Conservation (phyloP, 2,888 invertebrate genomes). For the Sphaerophoria rueppellii region DNA sequence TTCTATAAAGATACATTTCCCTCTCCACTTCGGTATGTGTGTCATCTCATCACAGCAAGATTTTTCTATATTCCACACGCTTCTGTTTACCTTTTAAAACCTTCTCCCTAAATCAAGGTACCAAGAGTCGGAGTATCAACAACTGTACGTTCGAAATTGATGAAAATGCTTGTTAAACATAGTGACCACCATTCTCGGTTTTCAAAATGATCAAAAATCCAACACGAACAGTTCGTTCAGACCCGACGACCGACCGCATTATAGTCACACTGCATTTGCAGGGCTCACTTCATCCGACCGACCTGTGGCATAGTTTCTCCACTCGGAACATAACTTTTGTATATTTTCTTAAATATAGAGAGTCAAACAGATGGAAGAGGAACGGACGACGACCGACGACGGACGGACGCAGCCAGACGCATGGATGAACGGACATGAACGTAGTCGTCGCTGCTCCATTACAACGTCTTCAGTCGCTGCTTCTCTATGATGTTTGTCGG, state of each 20-base stretch:
- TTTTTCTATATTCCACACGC: slow-evolving; percentile 2
- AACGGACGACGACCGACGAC: slow-evolving; percentile 21
- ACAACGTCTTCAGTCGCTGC: slow-evolving; percentile 40
- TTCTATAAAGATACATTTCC: slow-evolving; percentile 28
- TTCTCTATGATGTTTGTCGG: slow-evolving; percentile 73
- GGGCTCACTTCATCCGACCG: slow-evolving; percentile 16
- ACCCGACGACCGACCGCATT: neutral
- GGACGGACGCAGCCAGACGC: slow-evolving; percentile 44
- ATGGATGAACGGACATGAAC: slow-evolving; percentile 66
- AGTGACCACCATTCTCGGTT: slow-evolving; percentile 58
- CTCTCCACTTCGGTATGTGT: slow-evolving; percentile 48
- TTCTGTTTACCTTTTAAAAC: slow-evolving; percentile 57
- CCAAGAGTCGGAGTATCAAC: slow-evolving; percentile 35
- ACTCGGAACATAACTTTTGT: slow-evolving; percentile 40
- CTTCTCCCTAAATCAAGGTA: slow-evolving; percentile 57
- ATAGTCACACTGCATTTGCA: neutral
- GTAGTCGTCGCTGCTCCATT: slow-evolving; percentile 47
- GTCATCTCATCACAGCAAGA: slow-evolving; percentile 65
- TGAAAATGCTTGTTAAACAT: slow-evolving; percentile 55
- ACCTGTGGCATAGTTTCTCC: slow-evolving; percentile 26
- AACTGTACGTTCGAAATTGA: slow-evolving; percentile 14
- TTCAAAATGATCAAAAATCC: slow-evolving; percentile 62
- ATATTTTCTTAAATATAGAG: slow-evolving; percentile 45
- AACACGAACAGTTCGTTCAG: slow-evolving; percentile 39
- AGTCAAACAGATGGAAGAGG: neutral